Percentiles rank a stretch among this genome's conserved stretches.
Evolutionary conservation across 2,113 vertebrate genomes (phyloP).

Genomic region (Sula dactylatra): DNA sequence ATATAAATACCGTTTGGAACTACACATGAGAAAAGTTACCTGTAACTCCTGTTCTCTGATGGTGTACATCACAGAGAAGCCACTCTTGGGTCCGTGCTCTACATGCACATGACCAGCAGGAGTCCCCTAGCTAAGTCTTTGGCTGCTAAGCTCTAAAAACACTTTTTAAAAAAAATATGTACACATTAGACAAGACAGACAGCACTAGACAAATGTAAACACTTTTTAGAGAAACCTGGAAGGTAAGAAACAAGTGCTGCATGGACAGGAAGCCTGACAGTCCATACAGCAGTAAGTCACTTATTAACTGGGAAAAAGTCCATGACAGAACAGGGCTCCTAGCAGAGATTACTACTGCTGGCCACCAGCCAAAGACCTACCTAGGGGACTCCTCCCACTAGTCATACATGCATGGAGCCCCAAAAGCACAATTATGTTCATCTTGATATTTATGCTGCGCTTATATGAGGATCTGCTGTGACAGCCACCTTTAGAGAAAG

Average conservation of each 20-base stretch:
- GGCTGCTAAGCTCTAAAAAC: constrained; percentile 52
- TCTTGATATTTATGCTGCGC: not conserved
- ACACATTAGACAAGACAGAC: constrained; percentile 24
- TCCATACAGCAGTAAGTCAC: not conserved
- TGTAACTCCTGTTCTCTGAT: constrained; percentile 50
- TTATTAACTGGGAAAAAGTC: not conserved
- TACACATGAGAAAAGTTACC: constrained; percentile 24
- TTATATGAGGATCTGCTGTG: not conserved
- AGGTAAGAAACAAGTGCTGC: not conserved
- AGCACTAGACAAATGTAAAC: not conserved
- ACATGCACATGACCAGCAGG: constrained; percentile 52
- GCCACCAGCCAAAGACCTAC: constrained; percentile 42
- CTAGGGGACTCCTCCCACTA: constrained; percentile 8
- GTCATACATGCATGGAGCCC: constrained; percentile 39
- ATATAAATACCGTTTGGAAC: not conserved
- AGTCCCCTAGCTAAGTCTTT: constrained; percentile 55
- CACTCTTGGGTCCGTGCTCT: constrained; percentile 55
- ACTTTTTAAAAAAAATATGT: constrained; percentile 20
- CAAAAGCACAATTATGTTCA: not conserved
- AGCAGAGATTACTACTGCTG: not conserved
- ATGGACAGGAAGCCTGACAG: not conserved
- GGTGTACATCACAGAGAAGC: constrained; percentile 59
- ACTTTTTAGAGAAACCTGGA: not conserved
- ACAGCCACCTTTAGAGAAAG: constrained; percentile 51
- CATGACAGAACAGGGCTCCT: not conserved